Evolutionary conservation across 1,140 invertebrate species (phyloP), one percentile per base, ranked within the genome.

Genomic region (Berghia stephanieae): DNA sequence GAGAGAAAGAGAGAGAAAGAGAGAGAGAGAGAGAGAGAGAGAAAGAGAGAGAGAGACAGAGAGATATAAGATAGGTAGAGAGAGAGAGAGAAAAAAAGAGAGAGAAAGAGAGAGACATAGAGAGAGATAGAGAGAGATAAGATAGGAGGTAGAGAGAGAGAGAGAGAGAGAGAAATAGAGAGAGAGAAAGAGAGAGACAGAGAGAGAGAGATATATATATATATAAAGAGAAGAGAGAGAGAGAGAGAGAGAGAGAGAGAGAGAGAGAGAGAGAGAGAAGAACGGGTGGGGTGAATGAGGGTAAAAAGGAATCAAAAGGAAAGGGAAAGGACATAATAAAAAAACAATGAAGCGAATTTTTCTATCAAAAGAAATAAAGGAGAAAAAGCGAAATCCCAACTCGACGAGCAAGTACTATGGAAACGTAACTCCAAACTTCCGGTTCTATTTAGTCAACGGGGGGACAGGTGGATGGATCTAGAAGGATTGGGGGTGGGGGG

Each of bases 91-190:
- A 67, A n/a, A 74, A 16, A 24, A 44, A 67, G 16, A 38, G 31
- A 60, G 55, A 60, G 31, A 75, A 40, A 63, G n/a, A 57, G 49
- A 43, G 49, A 34, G 73, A 63, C 36, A 63, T 8, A 57, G 34
- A 63, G 36, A 43, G 16, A 40, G 42, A 70, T 67, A 36, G 10
- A 34, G 40, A 36, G 36, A 38, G n/a, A 38, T 36, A 34, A 67
- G 24, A 38, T 67, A 34, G n/a, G 36, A 38, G 6, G n/a, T 6
- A 36, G 5, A 18, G n/a, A 6, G 40, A 18, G 36, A 36, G 40
- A 38, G n/a, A 31, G 6, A 8, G 18, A 31, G 36, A 67, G n/a
- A 6, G 63, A 6, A 27, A 38, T 3, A 38, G 8, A n/a, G 36
- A 34, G n/a, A 34, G 36, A 36, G 8, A 34, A 34, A 18, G 5